Evolutionary conservation across 1,140 invertebrate genomes (phyloP), one percentile per base, ranked within the genome.

Genomic region (Piezodorus guildinii): DNA sequence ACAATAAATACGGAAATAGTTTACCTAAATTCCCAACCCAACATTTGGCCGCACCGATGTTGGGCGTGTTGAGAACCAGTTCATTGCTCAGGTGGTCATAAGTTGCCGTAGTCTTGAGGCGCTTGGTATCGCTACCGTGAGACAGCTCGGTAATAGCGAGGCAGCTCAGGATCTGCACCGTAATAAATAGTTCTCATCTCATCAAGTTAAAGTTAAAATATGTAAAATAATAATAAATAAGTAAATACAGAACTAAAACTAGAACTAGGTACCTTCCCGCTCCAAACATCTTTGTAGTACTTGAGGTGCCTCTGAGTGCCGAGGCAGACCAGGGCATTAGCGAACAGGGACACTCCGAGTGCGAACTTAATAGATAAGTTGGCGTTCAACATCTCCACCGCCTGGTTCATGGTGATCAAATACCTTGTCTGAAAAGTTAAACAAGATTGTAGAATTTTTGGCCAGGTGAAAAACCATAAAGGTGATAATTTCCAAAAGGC

Each of bases 21-120:
- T 56, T 80, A 84, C 90, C 89, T 75, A 94, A 78, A 77, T 90
- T 90, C 69, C 91, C 92, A 69, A 86, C 81, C 94, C 94, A 98
- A 75, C 90, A 94, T 80, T 98, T 98, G 51, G 90, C 89, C 19
- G 92, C 90, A 74, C 94, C 86, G 76, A 95, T 89, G 74, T 93
- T 88, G 0, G 94, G 92, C 0, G 93, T 90, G 72, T 95, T 84
- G 14, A 98, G 79, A 21, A 96, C 79, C 76, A 96, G 96, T 74
- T 86, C 83, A 77, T 87, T 76, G 8, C 81, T 83, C n/a, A 73
- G 74, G 0, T 82, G 77, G 75, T 96, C 90, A 74, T 89, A 98
- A 0, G 83, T 91, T 2, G 94, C 94, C 17, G 85, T 91, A 0
- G 94, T 97, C 67, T 88, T 81, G 78, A 96, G 87, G 34, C 84